Evolutionary conservation across 2,888 invertebrate genomes (phyloP), one percentile per base, ranked within the genome.

Genomic region (Parapristionchus giblindavisi): DNA sequence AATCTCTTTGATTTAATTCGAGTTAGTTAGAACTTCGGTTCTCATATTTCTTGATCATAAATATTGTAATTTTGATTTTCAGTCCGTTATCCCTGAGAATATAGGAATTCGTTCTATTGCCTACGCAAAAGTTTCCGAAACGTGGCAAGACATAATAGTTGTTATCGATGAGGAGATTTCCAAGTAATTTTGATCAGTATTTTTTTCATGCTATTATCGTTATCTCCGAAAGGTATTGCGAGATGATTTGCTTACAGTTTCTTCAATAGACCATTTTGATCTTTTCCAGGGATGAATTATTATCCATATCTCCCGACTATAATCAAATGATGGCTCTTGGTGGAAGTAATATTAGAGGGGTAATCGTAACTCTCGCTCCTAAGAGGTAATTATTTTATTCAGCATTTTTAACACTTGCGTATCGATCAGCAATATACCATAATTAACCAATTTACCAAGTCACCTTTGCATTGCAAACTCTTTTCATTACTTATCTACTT

Each of bases 291-390:
- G 66, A 76, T 24, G 75, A 79, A 2, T 78, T 88, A 3, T 86
- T 85, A 76, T 68, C 76, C 11, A 65, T 88, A 6, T 63, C 75
- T 32, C 84, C 85, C 11, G 84, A 88, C 63, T 78, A 78, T 8
- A 71, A 81, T 1, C 77, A 79, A n/a, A 79, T 89, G 75, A 75
- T 86, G 36, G 76, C 78, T 38, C 75, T 80, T 14, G 85, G 83
- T 5, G 88, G 87, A 5, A 75, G 68, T 14, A 77, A 77, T 52
- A 78, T 85, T 3, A 75, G 80, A 21, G 85, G 85, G 36, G 75
- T 84, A 40, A 79, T 83, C 24, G 74, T 85, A 4, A 83, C 84
- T 6, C 63, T 85, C 40, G 68, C 79, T 0, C 85, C 85, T 6
- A 81, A 78, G 38, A 77, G 81, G 68, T 68, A 21, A 6, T 32